Evolutionary conservation across 37 sponge, comb jelly and placozoan genomes (phyloP), one percentile per base, ranked within the genome.

Genomic region (Geodia barretti): DNA sequence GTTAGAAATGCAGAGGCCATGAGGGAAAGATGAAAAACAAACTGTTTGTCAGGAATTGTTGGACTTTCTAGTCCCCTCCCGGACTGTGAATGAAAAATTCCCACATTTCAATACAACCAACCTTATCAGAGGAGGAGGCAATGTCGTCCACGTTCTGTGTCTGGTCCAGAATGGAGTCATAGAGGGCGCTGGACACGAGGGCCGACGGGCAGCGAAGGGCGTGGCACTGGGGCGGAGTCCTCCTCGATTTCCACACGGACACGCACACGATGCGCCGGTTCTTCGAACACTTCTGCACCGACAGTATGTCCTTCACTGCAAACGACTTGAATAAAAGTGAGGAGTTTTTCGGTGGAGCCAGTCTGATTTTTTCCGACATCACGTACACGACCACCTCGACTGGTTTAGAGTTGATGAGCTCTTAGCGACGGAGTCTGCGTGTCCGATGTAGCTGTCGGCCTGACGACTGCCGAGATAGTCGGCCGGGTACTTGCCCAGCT

Each of bases 201-300:
- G 81, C 39, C 39, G 84, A 79, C 0, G 73, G 62, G 66, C 86
- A 92, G 4, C 86, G 72, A 24, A 92, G 62, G 30, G 88, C 36
- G 37, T 88, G 93, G 38, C 93, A 92, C 61, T 54, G 36, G 0
- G 89, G 90, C 4, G 34, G 14, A 5, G 28, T 39, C 20, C 37
- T 33, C 40, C 69, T 81, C 19, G 81, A 62, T 47, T 70, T 69
- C 89, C 86, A 88, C 20, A 88, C 24, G 20, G 77, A 41, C 11
- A 92, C 68, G 0, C 93, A 88, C 14, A 92, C 60, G 39, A 88
- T 79, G 14, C 85, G 36, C 58, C 81, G 84, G 60, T 92, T 92
- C 64, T 82, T 92, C 25, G 86, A 62, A 61, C 89, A 88, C 60
- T 63, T 41, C 25, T 33, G 20, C 11, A 88, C 79, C 0, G 54